These are phyloP conservation scores for Ciconia maguari DNA, from an alignment of 2,113 vertebrate species.

Conservation along the genomic window DNA sequence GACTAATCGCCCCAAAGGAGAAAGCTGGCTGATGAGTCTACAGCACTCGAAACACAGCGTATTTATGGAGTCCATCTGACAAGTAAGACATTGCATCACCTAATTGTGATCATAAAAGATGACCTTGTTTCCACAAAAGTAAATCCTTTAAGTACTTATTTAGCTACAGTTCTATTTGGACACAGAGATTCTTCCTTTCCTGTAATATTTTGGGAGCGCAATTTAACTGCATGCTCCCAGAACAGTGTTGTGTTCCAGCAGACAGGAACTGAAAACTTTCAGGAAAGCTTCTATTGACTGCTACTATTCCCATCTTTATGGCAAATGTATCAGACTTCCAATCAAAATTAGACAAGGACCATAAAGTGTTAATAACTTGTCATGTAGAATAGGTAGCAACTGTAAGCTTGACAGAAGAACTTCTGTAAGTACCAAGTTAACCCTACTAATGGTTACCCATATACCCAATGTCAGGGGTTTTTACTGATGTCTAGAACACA, in stretches of 20 bases:
- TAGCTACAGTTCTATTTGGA: neutral
- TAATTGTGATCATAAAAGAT: neutral
- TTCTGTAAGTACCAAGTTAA: neutral
- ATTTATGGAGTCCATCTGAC: neutral
- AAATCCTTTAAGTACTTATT: neutral
- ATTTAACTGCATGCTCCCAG: neutral
- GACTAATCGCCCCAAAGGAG: neutral
- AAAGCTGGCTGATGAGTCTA: neutral
- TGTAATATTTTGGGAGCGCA: neutral
- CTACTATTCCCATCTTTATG: neutral
- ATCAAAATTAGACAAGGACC: neutral
- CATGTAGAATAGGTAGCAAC: neutral
- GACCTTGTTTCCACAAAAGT: neutral
- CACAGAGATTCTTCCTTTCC: neutral
- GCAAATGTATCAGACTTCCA: neutral
- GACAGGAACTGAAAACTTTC: neutral
- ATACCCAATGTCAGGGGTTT: accelerated
- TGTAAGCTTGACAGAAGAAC: neutral
- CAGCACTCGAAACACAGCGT: neutral
- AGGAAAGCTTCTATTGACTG: neutral
- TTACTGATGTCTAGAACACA: neutral
- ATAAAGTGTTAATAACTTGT: neutral
- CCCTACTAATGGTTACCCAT: neutral
- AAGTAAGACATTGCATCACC: neutral
- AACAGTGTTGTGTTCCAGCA: neutral